Evolutionary conservation across 2,113 vertebrate species (phyloP).

Genomic region (Vulpes lagopus): DNA sequence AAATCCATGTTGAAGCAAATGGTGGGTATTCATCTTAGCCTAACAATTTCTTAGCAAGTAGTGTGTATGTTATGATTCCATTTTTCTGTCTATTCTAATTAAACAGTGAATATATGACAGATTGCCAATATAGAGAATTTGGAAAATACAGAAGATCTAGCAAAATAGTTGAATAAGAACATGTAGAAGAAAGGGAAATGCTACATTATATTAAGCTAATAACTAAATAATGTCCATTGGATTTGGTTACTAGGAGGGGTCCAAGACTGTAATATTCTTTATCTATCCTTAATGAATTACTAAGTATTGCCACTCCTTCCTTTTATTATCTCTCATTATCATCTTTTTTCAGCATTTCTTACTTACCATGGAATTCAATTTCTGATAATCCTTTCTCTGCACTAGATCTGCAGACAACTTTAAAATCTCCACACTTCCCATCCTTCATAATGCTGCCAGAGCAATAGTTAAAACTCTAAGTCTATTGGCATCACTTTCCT

Average conservation of each 20-base stretch:
- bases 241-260: not conserved
- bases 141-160: not conserved
- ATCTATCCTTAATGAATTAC: not conserved
- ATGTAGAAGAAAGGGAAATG: not conserved
- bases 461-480: not conserved
- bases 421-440: not conserved
- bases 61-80: not conserved
- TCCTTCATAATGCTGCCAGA: not conserved
- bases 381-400: not conserved
- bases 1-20: no score
- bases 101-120: not conserved
- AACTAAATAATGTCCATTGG: not conserved
- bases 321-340: not conserved
- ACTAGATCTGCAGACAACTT: not conserved
- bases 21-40: not conserved
- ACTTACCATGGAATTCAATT: not conserved
- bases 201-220: not conserved
- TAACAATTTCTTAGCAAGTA: not conserved
- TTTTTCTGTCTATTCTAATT: not conserved
- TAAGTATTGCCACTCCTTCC: not conserved
- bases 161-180: not conserved
- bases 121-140: not conserved
- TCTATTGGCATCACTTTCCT: not conserved
- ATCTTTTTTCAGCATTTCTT: not conserved
- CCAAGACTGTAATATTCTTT: not conserved